Evolutionary conservation across 2,113 vertebrate genomes (phyloP).

Genomic region (Tachysurus vachellii): DNA sequence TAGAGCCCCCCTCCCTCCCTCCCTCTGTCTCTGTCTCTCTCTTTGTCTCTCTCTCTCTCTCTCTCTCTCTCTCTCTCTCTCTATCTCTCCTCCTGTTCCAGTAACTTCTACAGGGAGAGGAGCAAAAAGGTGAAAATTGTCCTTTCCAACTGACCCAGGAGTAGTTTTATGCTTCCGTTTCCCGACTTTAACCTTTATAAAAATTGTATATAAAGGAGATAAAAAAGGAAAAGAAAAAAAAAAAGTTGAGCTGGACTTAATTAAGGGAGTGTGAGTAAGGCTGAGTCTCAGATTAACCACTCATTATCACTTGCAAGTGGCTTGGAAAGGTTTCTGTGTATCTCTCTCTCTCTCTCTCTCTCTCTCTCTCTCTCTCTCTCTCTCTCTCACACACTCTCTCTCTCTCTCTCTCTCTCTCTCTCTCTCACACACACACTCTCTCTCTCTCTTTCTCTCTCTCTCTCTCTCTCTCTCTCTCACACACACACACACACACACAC

Average conservation of each 20-base stretch:
- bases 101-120: conserved; percentile 18
- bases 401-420: too few species aligned
- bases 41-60: not conserved
- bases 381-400: too few species aligned
- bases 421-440: not conserved
- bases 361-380: conserved; percentile 12
- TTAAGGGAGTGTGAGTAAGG: conserved; percentile 20
- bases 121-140: conserved; percentile 19
- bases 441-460: conserved; percentile 10
- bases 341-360: conserved; percentile 4
- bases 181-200: conserved; percentile 22
- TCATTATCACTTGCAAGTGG: conserved; percentile 39
- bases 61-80: conserved; percentile 62
- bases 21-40: conserved; percentile 5
- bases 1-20: conserved; percentile 67
- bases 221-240: not conserved
- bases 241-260: conserved; percentile 7
- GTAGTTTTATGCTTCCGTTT: not conserved
- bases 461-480: too few species aligned
- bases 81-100: conserved; percentile 58
- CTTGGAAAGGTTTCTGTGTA: conserved; percentile 14
- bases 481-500: not conserved
- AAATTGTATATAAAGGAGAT: not conserved
- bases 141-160: conserved; percentile 14
- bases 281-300: conserved; percentile 31